Evolutionary conservation across 2,888 invertebrate species (phyloP).

Genomic region (Catonia carolina): DNA sequence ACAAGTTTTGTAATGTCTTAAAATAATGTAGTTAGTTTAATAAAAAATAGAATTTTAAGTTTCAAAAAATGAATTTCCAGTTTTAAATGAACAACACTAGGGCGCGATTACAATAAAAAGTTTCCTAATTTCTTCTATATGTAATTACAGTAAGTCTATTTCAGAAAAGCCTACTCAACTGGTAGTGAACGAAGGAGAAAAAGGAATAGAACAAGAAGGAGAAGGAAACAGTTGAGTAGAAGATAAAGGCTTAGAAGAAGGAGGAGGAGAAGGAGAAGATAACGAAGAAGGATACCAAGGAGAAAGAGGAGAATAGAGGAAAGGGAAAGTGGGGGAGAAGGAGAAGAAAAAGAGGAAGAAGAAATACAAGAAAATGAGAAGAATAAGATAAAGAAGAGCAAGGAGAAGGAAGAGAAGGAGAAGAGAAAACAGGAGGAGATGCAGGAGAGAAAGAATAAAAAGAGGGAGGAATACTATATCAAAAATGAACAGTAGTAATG

Average conservation of each 20-base stretch:
- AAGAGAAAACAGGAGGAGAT: not conserved
- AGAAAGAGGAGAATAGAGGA: not conserved
- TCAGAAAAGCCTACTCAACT: no score
- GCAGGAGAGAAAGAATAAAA: no score
- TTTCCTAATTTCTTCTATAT: no score
- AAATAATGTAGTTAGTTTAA: no score
- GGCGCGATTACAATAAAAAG: no score
- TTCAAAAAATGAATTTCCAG: no score
- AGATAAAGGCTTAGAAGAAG: not conserved
- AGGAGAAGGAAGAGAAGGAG: not conserved
- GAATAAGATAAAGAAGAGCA: not conserved
- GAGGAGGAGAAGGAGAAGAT: not conserved
- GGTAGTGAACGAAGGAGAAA: not conserved
- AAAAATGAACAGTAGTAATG: no score
- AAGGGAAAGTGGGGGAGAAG: not conserved
- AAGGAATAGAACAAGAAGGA: not conserved
- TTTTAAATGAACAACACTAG: no score
- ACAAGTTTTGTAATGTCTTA: no score
- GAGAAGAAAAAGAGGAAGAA: not conserved
- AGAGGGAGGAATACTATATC: no score
- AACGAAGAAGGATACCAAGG: not conserved
- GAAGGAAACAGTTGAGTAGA: not conserved
- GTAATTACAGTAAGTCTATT: no score
- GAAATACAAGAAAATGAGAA: not conserved
- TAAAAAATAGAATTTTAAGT: no score